Base-by-base conservation (phyloP, 2,888 invertebrate species). In the Rhingia campestris region DNA sequence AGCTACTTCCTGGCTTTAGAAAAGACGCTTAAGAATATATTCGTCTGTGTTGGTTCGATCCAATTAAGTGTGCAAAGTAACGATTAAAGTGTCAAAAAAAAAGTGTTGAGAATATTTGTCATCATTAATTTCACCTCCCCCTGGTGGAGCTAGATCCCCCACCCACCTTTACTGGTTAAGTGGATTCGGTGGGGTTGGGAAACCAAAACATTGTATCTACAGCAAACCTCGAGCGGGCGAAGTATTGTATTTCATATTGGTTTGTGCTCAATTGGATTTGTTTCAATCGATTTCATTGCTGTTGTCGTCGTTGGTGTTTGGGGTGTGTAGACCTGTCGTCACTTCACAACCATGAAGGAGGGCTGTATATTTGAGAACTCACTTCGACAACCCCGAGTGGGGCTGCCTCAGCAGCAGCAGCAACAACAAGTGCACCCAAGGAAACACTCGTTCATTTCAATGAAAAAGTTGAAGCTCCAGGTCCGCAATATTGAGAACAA, bases 361-460 rank as follows among this genome's bases (percentile, higher is more conserved):
- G 72, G 61, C 12, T 72, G 35, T 45, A 30, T 41, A 47, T 54
- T 63, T 45, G 54, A 69, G 61, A 63, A 56, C 14, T 69, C 67
- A 49, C 49, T 73, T 54, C 61, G 64, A 32, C 33, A 73, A 37
- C n/a, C 56, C 39, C 10, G 22, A 22, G 22, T 22, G 22, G 22
- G 22, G 22, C 22, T 67, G n/a, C n/a, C 37, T n/a, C 22, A 37
- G 30, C 41, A n/a, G 53, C 56, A 41, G 6, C 67, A 41, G 49
- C 58, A 53, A 41, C 12, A 61, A 10, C 63, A 54, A 41, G 10
- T 69, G 58, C 64, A 54, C 10, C 64, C 53, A 51, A 69, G 49
- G 22, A 63, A 79, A 45, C 69, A 69, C 56, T 74, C 84, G 70
- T 84, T 74, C 47, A 84, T 84, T 54, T 84, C 84, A 53, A 84